Base-by-base conservation (phyloP, 2,888 invertebrate species). In the Synanthedon formicaeformis region DNA sequence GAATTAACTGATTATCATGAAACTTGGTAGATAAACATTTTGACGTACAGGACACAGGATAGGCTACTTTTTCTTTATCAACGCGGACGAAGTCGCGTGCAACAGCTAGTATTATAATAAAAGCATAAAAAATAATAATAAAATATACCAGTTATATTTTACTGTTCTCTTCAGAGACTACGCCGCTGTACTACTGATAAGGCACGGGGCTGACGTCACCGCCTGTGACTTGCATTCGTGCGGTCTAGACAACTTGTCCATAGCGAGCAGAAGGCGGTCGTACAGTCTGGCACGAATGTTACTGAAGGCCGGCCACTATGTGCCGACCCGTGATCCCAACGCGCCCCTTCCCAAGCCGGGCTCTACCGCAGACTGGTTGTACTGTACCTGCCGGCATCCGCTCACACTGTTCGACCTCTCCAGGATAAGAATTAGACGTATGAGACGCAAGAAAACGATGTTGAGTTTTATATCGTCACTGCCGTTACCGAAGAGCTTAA, bases 121-220 rank as follows among this genome's bases (percentile, higher is more conserved):
- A 10, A 34, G 34, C 10, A 34, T 34, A 34, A 34, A 34, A 34
- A 34, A 27, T 8, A 27, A 27, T 55, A 34, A 34, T 55, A 34
- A 2, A 34, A 10, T 34, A 10, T 34, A 10, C 8, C 34, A 8
- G 27, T n/a, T n/a, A n/a, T n/a, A n/a, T n/a, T n/a, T n/a, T n/a
- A n/a, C n/a, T 34, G 6, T 55, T 40, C 78, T 55, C 61, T 79
- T 51, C 77, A 88, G 88, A 60, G 82, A 86, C 57, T 65, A 79
- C 53, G 90, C 90, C 11, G 91, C 91, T 2, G 76, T 85, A 49
- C 69, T 89, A 11, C 77, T 92, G 10, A 88, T 92, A 52, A 86
- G 89, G 53, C 88, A 91, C 58, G 92, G 92, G 40, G 90, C 90
- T 10, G 89, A 92, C 63, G 91, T 91, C 0, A 92, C 91, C 67